A percentile compares a stretch with the other conserved stretches of the same genome.
Conservation (phyloP, 2,888 invertebrate species). For the Blastobasis lacticolella region DNA sequence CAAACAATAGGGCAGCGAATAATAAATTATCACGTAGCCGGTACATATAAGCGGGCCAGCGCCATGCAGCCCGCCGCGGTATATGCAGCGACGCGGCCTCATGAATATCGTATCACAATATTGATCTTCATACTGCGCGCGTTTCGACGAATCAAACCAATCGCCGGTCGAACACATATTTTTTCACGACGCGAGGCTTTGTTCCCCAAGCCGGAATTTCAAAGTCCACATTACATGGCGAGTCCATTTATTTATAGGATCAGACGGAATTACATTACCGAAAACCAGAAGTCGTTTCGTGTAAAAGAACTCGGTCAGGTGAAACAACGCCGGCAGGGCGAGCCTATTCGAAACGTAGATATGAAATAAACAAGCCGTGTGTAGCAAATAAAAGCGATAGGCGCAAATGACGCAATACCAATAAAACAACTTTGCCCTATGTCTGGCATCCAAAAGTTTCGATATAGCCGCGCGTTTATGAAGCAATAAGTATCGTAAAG, state of each 20-base stretch:
- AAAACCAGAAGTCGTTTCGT: neutral
- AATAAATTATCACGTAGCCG: neutral
- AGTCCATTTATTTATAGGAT: no score
- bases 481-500: conserved; percentile 15
- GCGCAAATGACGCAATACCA: neutral
- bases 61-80: conserved; percentile 15
- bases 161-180: neutral
- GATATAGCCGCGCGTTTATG: conserved; percentile 5
- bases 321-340: no score
- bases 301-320: neutral
- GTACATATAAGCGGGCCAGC: conserved; percentile 16
- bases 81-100: conserved; percentile 24
- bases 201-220: conserved; percentile 4
- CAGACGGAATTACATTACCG: no score
- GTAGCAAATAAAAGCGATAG: no score
- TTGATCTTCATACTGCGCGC: conserved; percentile 33
- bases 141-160: conserved; percentile 23
- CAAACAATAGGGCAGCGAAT: conserved; percentile 6
- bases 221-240: neutral
- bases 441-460: neutral
- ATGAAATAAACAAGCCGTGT: no score
- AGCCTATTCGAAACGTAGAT: no score
- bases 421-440: no score
- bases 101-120: conserved; percentile 48
- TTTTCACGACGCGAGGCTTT: neutral